Evolutionary conservation across 1,140 invertebrate species (phyloP).

Genomic region (Hetaerina americana): DNA sequence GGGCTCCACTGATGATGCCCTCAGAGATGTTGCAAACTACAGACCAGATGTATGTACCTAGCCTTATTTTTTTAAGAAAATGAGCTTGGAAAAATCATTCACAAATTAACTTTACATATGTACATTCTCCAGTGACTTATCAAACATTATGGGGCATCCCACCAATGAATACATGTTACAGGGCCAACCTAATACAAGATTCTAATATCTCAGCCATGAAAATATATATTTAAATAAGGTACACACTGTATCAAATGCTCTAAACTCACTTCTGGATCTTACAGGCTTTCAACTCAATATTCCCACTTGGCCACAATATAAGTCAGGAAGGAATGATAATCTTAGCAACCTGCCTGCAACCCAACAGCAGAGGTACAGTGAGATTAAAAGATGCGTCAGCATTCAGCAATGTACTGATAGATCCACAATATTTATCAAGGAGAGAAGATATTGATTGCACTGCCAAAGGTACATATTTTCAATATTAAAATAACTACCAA

Average conservation of each 20-base stretch:
- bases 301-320: slow-evolving; percentile 45
- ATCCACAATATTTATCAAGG: slow-evolving; percentile 57
- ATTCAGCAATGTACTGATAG: slow-evolving; percentile 47
- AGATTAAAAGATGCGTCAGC: slow-evolving; percentile 39
- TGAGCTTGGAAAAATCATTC: no score
- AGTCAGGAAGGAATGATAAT: slow-evolving; percentile 52
- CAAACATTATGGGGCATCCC: no score
- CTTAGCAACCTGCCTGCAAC: slow-evolving; percentile 47
- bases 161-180: no score
- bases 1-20: slow-evolving; percentile 48
- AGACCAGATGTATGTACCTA: slow-evolving; percentile 37
- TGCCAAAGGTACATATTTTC: slow-evolving; percentile 34
- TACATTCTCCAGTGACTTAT: no score
- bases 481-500: no score
- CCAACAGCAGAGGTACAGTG: slow-evolving; percentile 49
- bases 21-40: slow-evolving; percentile 51
- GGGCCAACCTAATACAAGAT: no score
- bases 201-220: background rate
- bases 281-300: slow-evolving; percentile 46
- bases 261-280: no score
- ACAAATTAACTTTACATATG: no score
- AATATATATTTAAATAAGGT: no score
- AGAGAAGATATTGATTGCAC: slow-evolving; percentile 45
- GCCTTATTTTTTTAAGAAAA: no score
- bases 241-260: no score